phyloP scores from a whole-genome alignment of 2,113 vertebrate species.

The Gobiocypris rarus region DNA sequence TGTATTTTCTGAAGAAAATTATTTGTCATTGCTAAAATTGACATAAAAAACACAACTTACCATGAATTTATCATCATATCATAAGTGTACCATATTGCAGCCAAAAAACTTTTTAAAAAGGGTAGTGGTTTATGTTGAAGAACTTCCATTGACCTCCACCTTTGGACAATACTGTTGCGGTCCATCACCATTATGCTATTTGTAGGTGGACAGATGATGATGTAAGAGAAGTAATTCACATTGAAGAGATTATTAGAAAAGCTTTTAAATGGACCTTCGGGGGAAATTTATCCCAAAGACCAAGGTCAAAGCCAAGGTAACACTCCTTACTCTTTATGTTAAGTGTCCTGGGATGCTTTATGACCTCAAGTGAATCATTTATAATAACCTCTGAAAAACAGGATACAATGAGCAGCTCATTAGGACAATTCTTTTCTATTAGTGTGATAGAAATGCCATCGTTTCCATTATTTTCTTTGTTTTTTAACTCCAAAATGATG shows the following conservation, averaged over 20 bases:
- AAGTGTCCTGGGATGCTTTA: constrained; percentile 6
- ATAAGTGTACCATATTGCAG: background rate
- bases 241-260: background rate
- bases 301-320: constrained; percentile 13
- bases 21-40: background rate
- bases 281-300: constrained; percentile 14
- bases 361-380: background rate
- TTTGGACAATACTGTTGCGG: background rate
- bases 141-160: background rate
- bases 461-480: background rate
- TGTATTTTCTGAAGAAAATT: background rate
- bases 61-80: background rate
- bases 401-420: background rate
- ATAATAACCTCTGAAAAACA: background rate
- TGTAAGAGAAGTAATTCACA: background rate
- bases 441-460: background rate
- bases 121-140: background rate
- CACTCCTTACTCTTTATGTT: constrained; percentile 4
- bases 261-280: background rate
- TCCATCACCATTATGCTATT: constrained; percentile 1
- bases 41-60: background rate
- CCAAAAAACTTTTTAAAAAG: background rate
- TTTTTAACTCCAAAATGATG: constrained; percentile 1
- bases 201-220: constrained; percentile 3
- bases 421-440: background rate